A percentile compares a stretch with the other conserved stretches of the same genome.
Evolutionary conservation across 2,797 vertebrate genomes (phyloP).

Genomic region (Nyctibius grandis): DNA sequence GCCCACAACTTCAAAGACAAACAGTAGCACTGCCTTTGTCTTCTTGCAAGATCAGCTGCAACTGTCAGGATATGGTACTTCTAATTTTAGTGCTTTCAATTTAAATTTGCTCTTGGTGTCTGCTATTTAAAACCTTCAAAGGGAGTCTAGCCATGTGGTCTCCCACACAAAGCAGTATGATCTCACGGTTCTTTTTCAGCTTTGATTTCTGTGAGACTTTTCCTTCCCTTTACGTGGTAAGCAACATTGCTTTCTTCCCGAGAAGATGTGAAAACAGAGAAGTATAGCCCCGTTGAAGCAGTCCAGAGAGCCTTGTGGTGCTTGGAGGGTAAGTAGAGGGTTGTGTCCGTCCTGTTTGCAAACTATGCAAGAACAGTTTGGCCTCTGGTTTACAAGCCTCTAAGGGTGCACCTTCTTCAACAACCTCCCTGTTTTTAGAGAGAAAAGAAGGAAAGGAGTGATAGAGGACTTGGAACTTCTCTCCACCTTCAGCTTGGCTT

Average conservation of each 20-base stretch:
- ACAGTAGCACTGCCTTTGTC: background rate
- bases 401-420: background rate
- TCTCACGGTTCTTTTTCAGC: background rate
- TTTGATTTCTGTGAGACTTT: background rate
- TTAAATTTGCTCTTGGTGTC: background rate
- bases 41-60: background rate
- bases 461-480: background rate
- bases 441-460: background rate
- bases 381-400: background rate
- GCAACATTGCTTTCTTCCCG: background rate
- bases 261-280: background rate
- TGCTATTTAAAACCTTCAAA: background rate
- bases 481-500: background rate
- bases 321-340: background rate
- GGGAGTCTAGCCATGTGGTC: background rate
- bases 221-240: background rate
- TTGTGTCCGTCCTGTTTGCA: background rate
- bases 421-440: background rate
- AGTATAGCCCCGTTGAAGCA: background rate
- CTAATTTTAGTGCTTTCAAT: background rate
- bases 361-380: background rate
- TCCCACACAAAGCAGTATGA: background rate
- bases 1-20: background rate
- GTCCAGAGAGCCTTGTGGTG: background rate
- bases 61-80: background rate